Conservation (phyloP, 2,113 vertebrate species). For the Origma solitaria region DNA sequence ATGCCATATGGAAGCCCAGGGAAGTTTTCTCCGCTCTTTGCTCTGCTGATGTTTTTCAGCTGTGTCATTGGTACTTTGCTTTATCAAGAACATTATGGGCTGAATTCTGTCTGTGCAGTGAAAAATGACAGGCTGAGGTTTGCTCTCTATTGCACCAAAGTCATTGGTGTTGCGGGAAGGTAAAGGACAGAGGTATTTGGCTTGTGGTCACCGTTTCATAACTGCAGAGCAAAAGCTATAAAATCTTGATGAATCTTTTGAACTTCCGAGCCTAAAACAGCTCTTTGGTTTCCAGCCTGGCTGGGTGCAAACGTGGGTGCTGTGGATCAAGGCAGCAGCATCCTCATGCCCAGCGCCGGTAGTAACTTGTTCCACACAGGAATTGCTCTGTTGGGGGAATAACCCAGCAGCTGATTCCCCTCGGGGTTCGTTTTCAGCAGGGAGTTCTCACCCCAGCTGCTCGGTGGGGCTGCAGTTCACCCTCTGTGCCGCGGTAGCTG, state of each 20-base stretch:
- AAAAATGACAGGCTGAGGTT: not conserved
- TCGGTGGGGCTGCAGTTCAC: not conserved
- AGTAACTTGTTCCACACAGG: not conserved
- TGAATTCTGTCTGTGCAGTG: not conserved
- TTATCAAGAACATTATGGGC: not conserved
- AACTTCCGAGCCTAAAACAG: not conserved
- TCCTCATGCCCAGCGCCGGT: not conserved
- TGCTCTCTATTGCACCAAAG: not conserved
- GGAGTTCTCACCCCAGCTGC: not conserved
- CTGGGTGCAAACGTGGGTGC: not conserved
- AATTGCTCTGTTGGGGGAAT: not conserved
- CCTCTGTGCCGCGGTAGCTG: not conserved
- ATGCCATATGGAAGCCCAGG: constrained; percentile 52
- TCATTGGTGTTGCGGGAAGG: not conserved
- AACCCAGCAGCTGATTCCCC: not conserved
- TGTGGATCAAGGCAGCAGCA: not conserved
- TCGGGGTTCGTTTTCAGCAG: not conserved
- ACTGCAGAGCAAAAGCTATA: constrained; percentile 20
- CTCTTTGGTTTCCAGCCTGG: not conserved
- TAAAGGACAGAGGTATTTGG: constrained; percentile 11
- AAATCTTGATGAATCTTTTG: not conserved
- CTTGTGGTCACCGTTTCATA: not conserved
- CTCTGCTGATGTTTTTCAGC: constrained; percentile 52
- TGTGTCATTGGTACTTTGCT: constrained; percentile 43
- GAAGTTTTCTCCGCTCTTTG: constrained; percentile 42